A percentile compares a stretch with the other conserved stretches of the same genome.
Conservation (phyloP, 2,113 vertebrate genomes). For the Nicator chloris region DNA sequence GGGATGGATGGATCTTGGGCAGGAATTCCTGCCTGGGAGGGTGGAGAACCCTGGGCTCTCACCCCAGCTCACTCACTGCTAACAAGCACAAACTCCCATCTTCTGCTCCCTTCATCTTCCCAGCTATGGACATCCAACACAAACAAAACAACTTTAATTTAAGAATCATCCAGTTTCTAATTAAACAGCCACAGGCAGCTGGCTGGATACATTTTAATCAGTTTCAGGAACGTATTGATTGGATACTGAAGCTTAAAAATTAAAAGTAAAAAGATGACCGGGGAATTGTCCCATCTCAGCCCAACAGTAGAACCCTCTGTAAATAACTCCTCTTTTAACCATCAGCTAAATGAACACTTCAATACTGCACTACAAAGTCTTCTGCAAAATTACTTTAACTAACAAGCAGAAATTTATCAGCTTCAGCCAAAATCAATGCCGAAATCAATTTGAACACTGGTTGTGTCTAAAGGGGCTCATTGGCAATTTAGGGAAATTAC, state of each 20-base stretch:
- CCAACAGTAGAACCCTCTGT: slow-evolving; percentile 79
- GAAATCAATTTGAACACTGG: slow-evolving; percentile 89
- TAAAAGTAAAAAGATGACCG: slow-evolving; percentile 84
- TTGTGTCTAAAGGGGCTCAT: slow-evolving; percentile 87
- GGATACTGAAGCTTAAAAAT: slow-evolving; percentile 82
- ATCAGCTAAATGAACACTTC: slow-evolving; percentile 89
- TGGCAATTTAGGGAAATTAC: slow-evolving; percentile 93
- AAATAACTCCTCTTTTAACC: slow-evolving; percentile 90
- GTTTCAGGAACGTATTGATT: slow-evolving; percentile 85
- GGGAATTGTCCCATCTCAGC: slow-evolving; percentile 83
- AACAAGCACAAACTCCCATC: slow-evolving; percentile 6
- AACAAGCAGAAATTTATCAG: slow-evolving; percentile 94
- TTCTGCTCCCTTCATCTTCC: slow-evolving; percentile 39
- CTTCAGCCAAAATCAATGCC: slow-evolving; percentile 89
- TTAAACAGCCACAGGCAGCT: slow-evolving; percentile 84
- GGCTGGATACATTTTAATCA: slow-evolving; percentile 87
- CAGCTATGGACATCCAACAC: slow-evolving; percentile 26
- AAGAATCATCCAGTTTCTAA: slow-evolving; percentile 84
- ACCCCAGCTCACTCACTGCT: background rate
- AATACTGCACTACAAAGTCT: slow-evolving; percentile 83
- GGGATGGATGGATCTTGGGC: fast-evolving
- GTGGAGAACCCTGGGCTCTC: background rate
- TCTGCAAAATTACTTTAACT: slow-evolving; percentile 92
- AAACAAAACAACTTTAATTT: slow-evolving; percentile 80
- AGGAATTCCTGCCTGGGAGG: background rate